Conservation (phyloP, 2,113 vertebrate species). For the Platycercus adscitus region DNA sequence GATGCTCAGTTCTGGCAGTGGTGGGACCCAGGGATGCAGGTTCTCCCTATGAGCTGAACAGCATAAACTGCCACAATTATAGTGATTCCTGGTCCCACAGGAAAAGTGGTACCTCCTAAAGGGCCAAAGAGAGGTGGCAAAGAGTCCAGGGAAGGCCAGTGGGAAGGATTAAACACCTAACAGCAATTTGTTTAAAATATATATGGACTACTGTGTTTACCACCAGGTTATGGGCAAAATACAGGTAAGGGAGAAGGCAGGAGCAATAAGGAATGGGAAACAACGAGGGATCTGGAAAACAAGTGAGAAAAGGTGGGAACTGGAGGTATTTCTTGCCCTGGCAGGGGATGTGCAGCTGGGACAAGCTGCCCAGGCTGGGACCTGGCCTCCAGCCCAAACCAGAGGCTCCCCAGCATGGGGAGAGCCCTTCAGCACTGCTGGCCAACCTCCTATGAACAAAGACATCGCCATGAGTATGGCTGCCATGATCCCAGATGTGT, state of each 20-base stretch:
- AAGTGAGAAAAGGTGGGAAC: background rate
- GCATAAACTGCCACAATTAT: rapidly evolving
- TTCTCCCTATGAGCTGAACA: background rate
- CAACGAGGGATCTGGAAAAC: background rate
- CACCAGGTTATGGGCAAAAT: background rate
- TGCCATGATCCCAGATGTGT: rapidly evolving
- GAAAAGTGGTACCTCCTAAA: background rate
- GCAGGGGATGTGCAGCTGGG: background rate
- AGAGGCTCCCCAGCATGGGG: background rate
- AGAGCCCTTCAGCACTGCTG: background rate
- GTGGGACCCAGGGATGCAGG: background rate
- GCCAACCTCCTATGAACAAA: background rate
- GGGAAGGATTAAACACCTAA: background rate
- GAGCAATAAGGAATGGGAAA: background rate
- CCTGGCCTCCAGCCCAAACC: background rate
- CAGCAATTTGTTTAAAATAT: background rate
- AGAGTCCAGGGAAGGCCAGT: background rate
- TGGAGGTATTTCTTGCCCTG: background rate
- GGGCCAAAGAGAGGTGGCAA: background rate
- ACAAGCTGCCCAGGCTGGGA: background rate
- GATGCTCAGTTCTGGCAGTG: rapidly evolving
- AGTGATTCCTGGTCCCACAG: background rate
- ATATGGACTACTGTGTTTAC: background rate
- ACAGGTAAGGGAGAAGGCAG: background rate
- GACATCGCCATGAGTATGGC: rapidly evolving